These are phyloP conservation scores for Dusona sp. DNA, from an alignment of 2,888 invertebrate species.

Conservation along the genomic window DNA sequence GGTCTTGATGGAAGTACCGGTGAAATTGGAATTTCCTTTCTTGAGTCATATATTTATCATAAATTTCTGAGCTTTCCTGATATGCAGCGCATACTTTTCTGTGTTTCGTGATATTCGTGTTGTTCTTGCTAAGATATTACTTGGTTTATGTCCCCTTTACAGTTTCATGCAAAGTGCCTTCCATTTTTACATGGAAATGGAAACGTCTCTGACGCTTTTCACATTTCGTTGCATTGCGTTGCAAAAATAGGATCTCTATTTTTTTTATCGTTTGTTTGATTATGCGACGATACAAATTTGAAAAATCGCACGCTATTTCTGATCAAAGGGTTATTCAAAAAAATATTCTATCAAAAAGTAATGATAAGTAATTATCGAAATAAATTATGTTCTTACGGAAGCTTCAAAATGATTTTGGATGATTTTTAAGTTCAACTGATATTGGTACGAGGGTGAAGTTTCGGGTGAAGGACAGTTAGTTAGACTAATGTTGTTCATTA, in stretches of 20 bases:
- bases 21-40: conserved; percentile 48
- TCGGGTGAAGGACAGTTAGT: background rate
- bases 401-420: background rate
- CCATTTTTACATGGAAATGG: background rate
- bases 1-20: conserved; percentile 36
- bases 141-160: background rate
- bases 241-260: background rate
- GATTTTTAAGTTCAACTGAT: background rate
- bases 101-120: background rate
- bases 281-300: background rate
- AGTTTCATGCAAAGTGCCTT: background rate
- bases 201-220: background rate
- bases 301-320: background rate
- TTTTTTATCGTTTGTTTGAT: background rate
- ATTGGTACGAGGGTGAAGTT: background rate
- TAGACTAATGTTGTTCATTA: conserved; percentile 42
- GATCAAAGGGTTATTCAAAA: background rate
- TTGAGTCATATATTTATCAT: conserved; percentile 20
- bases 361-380: background rate
- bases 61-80: conserved; percentile 21
- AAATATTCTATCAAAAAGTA: background rate
- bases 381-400: background rate
- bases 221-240: background rate
- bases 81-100: conserved; percentile 14
- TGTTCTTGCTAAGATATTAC: conserved; percentile 4